phyloP scores from a whole-genome alignment of 2,113 vertebrate genomes.

The Corydoras maculifer region DNA sequence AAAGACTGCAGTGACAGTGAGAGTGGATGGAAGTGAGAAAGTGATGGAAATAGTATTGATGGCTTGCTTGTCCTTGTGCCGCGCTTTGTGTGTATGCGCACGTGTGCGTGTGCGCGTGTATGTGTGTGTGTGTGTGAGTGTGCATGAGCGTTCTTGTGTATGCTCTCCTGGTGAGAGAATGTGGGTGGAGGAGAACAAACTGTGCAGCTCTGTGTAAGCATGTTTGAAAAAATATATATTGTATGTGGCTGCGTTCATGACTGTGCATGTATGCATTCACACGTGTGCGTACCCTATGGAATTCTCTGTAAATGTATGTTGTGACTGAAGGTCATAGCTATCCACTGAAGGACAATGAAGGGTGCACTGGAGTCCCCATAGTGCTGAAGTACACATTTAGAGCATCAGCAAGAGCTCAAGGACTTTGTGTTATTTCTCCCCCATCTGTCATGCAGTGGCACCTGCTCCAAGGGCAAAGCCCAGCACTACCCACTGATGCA shows the following conservation, averaged over 20 bases:
- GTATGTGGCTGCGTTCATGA: not conserved
- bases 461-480: slow-evolving; percentile 41
- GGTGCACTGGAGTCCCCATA: slow-evolving; percentile 16
- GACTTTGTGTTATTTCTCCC: slow-evolving; percentile 53
- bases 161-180: slow-evolving; percentile 24
- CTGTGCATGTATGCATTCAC: not conserved
- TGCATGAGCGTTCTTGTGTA: not conserved
- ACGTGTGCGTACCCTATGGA: slow-evolving; percentile 6
- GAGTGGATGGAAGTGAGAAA: slow-evolving; percentile 24
- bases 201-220: slow-evolving; percentile 34
- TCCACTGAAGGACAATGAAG: slow-evolving; percentile 31
- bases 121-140: slow-evolving; percentile 4
- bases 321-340: slow-evolving; percentile 21
- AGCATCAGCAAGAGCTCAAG: slow-evolving; percentile 50
- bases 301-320: no score
- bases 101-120: not conserved
- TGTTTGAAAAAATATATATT: slow-evolving; percentile 5
- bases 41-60: slow-evolving; percentile 26
- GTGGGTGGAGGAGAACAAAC: slow-evolving; percentile 44
- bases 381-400: slow-evolving; percentile 14
- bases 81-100: slow-evolving; percentile 12
- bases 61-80: slow-evolving; percentile 22
- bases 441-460: slow-evolving; percentile 57
- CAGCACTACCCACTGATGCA: slow-evolving; percentile 12
- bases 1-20: slow-evolving; percentile 28